These are phyloP conservation scores for Sweltsa coloradensis DNA, from an alignment of 1,140 invertebrate species.

Conservation along the genomic window DNA sequence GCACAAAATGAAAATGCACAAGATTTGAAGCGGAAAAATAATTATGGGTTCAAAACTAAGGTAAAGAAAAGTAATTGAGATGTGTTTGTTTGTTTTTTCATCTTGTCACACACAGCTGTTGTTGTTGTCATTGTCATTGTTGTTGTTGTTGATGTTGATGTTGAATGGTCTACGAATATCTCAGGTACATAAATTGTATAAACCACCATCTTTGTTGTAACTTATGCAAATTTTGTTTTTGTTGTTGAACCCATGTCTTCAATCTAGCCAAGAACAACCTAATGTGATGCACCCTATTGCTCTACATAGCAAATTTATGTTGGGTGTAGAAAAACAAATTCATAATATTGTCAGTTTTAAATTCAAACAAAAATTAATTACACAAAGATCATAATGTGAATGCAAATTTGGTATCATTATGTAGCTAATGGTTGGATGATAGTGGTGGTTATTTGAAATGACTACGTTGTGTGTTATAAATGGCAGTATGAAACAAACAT, in stretches of 20 bases:
- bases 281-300: not conserved
- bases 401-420: constrained; percentile 7
- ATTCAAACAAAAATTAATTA: constrained; percentile 3
- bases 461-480: constrained; percentile 8
- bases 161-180: constrained; percentile 9
- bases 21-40: not conserved
- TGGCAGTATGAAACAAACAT: constrained; percentile 2
- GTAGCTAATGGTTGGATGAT: constrained; percentile 2
- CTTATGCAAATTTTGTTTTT: constrained; percentile 2
- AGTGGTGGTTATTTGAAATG: constrained; percentile 1
- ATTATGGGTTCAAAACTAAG: not conserved
- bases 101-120: constrained; percentile 1
- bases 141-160: no score
- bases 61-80: constrained; percentile 1
- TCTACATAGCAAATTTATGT: not conserved
- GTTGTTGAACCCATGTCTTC: no score
- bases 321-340: not conserved
- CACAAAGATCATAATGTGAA: not conserved
- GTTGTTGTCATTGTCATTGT: not conserved
- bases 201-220: constrained; percentile 6
- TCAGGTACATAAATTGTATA: constrained; percentile 10
- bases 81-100: not conserved
- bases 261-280: no score
- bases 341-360: constrained; percentile 1
- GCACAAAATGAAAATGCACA: constrained; percentile 2